Conservation (phyloP, 2,888 invertebrate genomes). For the Aradus depressus region DNA sequence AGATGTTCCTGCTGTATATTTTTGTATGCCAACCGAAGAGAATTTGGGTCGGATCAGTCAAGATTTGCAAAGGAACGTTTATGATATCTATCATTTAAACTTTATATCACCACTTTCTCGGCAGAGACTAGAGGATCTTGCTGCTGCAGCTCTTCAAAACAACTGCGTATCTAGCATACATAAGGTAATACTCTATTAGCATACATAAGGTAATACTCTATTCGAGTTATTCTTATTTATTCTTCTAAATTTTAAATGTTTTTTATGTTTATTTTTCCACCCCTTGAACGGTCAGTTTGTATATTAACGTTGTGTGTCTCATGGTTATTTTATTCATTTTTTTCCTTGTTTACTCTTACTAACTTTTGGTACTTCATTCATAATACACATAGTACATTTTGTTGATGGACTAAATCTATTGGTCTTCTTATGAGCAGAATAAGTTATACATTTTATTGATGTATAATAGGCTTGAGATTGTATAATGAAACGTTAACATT, state of each 20-base stretch:
- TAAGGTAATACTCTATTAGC: conserved; percentile 46
- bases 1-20: conserved; percentile 97
- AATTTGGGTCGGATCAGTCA: conserved; percentile 89
- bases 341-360: no score
- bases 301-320: no score
- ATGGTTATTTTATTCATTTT: no score
- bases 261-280: no score
- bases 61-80: conserved; percentile 75
- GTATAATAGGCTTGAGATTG: no score
- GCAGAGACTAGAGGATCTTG: conserved; percentile 88
- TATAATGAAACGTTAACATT: no score
- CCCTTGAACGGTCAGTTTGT: no score
- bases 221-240: background rate
- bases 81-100: conserved; percentile 92
- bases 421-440: no score
- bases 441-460: no score
- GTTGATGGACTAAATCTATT: no score
- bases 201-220: background rate
- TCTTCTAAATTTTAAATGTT: background rate
- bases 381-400: no score
- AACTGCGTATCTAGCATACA: conserved; percentile 85
- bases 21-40: conserved; percentile 91
- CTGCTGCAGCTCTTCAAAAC: conserved; percentile 79
- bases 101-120: conserved; percentile 91
- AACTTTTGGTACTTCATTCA: no score